Percentiles rank a stretch among this genome's conserved stretches.
Conservation (phyloP, 2,888 invertebrate genomes). For the Ormyrus labotus region DNA sequence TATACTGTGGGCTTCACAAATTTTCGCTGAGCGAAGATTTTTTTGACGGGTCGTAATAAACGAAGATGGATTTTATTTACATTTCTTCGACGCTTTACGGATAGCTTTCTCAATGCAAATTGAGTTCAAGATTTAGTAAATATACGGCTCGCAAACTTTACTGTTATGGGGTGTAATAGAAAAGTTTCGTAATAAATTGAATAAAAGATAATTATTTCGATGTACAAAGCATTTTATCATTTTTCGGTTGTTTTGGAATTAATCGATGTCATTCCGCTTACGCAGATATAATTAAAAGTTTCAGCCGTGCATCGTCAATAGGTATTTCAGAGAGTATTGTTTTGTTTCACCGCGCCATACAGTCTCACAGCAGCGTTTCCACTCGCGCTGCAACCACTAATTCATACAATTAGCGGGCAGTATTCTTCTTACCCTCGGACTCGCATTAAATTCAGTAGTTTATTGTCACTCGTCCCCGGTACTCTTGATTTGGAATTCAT, state of each 20-base stretch:
- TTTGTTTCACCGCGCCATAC: neutral
- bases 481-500: neutral
- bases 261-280: too few species aligned
- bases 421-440: neutral
- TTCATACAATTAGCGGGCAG: conserved; percentile 1
- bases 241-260: too few species aligned
- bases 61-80: conserved; percentile 9
- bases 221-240: too few species aligned
- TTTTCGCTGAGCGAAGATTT: neutral
- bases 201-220: too few species aligned
- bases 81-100: conserved; percentile 11
- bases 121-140: neutral
- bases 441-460: conserved; percentile 13
- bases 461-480: neutral
- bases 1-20: neutral
- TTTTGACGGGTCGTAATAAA: neutral
- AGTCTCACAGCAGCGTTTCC: neutral
- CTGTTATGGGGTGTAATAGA: too few species aligned
- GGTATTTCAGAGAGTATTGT: neutral
- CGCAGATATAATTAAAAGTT: neutral
- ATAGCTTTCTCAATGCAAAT: conserved; percentile 17
- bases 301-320: neutral
- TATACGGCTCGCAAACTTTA: neutral
- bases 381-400: neutral
- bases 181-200: too few species aligned